Percentiles rank a stretch among this genome's conserved stretches.
Conservation (phyloP, 1,140 invertebrate genomes). For the Sipha flava region DNA sequence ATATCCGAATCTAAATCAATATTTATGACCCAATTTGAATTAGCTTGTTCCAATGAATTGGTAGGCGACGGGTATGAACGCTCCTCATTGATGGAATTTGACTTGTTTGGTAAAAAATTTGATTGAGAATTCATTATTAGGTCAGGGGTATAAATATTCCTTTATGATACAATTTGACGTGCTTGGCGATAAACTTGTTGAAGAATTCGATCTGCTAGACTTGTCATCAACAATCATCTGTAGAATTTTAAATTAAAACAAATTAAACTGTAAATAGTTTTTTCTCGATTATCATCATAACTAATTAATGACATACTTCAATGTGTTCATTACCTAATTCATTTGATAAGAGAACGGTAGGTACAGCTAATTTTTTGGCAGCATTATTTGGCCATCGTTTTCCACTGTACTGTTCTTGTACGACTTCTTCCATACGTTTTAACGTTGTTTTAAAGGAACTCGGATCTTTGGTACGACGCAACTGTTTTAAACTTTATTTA, state of each 20-base stretch:
- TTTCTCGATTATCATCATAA: not conserved
- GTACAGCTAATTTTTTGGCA: not conserved
- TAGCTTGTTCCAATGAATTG: conserved; percentile 5
- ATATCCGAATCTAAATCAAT: conserved; percentile 23
- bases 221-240: not conserved
- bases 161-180: too few species aligned
- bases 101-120: not conserved
- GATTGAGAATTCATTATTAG: too few species aligned
- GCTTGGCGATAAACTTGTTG: not conserved
- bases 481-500: not conserved
- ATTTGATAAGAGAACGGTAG: not conserved
- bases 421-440: not conserved
- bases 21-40: conserved; percentile 7
- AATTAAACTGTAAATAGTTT: not conserved
- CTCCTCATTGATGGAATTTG: not conserved
- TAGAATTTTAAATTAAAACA: not conserved
- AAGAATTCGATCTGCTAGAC: conserved; percentile 7
- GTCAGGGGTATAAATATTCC: too few species aligned
- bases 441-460: not conserved
- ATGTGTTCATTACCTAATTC: conserved; percentile 1
- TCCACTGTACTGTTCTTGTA: not conserved
- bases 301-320: not conserved
- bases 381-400: not conserved
- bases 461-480: not conserved
- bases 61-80: not conserved